Percentiles rank a stretch among this genome's conserved stretches.
These are phyloP conservation scores for Ostrea edulis DNA, from an alignment of 1,140 invertebrate species.

Conservation along the genomic window DNA sequence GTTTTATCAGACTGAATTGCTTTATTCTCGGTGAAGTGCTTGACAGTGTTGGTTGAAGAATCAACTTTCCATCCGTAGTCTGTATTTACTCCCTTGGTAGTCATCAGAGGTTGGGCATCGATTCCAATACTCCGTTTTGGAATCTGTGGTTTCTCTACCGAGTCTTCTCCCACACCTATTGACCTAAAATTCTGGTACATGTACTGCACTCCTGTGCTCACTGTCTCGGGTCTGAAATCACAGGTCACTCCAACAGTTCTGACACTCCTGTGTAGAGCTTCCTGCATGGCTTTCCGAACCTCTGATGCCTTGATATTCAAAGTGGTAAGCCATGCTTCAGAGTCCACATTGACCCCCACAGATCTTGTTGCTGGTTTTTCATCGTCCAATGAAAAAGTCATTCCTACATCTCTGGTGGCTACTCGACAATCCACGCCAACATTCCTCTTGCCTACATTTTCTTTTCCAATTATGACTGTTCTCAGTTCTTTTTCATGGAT, in stretches of 20 bases:
- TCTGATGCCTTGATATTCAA: constrained; percentile 75
- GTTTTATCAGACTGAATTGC: constrained; percentile 74
- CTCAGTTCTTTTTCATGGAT: constrained; percentile 79
- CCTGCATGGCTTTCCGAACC: constrained; percentile 70
- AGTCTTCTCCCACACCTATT: constrained; percentile 72
- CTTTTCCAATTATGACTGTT: constrained; percentile 76
- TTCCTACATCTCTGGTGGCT: constrained; percentile 82
- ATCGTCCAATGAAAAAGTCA: constrained; percentile 73
- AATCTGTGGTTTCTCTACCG: constrained; percentile 65
- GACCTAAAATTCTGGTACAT: constrained; percentile 54
- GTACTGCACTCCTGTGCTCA: constrained; percentile 62
- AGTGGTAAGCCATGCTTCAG: constrained; percentile 66
- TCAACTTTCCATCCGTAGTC: constrained; percentile 74
- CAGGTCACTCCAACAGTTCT: constrained; percentile 72
- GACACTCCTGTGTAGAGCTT: constrained; percentile 74
- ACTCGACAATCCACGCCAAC: constrained; percentile 85
- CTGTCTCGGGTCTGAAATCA: constrained; percentile 62
- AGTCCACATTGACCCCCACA: constrained; percentile 76
- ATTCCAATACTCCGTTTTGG: constrained; percentile 68
- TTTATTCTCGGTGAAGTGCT: constrained; percentile 69
- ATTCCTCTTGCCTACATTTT: constrained; percentile 80
- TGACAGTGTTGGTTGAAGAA: constrained; percentile 72
- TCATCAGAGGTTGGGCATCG: constrained; percentile 68
- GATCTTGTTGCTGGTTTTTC: constrained; percentile 72
- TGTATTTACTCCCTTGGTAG: constrained; percentile 67